phyloP scores from a whole-genome alignment of 2,888 invertebrate genomes.

The Oscheius sp. region DNA sequence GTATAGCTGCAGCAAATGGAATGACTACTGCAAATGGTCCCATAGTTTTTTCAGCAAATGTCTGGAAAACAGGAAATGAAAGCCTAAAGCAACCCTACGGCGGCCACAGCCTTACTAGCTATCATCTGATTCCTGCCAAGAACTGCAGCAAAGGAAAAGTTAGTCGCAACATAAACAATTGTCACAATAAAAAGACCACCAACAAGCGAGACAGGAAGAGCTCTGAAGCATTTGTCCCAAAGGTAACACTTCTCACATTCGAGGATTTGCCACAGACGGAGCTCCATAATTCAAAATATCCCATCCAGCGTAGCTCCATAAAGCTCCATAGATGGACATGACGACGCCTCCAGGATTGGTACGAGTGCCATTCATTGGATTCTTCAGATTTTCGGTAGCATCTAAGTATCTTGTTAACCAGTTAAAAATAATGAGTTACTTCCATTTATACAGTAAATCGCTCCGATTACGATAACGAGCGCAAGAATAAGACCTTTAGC shows the following conservation, averaged over 20 bases:
- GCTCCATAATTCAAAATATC: constrained; percentile 36
- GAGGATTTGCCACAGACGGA: constrained; percentile 26
- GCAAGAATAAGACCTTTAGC: constrained; percentile 15
- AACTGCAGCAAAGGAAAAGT: constrained; percentile 14
- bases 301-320: constrained; percentile 36
- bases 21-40: constrained; percentile 15
- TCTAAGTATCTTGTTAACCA: not conserved
- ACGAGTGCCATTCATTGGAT: constrained; percentile 6
- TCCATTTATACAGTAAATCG: not conserved
- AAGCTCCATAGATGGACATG: constrained; percentile 26
- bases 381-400: not conserved
- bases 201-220: constrained; percentile 19
- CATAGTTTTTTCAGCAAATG: constrained; percentile 22
- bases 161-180: constrained; percentile 18
- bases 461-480: constrained; percentile 18
- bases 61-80: constrained; percentile 1
- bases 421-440: not conserved
- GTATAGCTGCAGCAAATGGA: constrained; percentile 32
- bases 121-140: constrained; percentile 5
- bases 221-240: too few relatives aligned
- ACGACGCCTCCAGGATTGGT: constrained; percentile 2
- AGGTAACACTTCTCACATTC: constrained; percentile 1
- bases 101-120: constrained; percentile 18
- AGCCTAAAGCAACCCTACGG: constrained; percentile 9
- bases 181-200: constrained; percentile 30